Conservation (phyloP, 2,888 invertebrate genomes). For the Melinaea menophilus region DNA sequence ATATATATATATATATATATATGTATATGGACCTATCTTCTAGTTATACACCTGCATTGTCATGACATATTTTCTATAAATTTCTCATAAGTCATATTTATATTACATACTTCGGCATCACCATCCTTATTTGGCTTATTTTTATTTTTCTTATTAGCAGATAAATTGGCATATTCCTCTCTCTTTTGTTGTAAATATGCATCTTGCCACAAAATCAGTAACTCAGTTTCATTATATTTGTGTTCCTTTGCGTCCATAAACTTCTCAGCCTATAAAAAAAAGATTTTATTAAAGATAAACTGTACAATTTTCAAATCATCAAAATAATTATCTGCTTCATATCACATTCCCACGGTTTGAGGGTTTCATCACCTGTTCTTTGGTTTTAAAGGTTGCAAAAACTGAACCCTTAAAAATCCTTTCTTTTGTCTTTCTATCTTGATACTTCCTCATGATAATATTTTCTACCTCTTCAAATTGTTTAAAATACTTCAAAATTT, state of each 20-base stretch:
- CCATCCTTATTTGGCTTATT: conserved; percentile 68
- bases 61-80: background rate
- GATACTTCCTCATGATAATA: conserved; percentile 79
- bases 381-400: conserved; percentile 90
- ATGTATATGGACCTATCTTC: too few relatives aligned
- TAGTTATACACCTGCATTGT: too few relatives aligned
- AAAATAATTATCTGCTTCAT: background rate
- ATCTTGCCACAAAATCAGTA: conserved; percentile 84
- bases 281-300: background rate
- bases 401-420: conserved; percentile 93
- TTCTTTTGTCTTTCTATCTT: conserved; percentile 80
- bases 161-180: conserved; percentile 74
- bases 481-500: conserved; percentile 85
- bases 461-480: conserved; percentile 83
- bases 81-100: background rate
- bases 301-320: background rate
- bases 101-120: conserved; percentile 52
- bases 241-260: conserved; percentile 84
- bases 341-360: background rate
- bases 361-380: conserved; percentile 77
- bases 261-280: conserved; percentile 79
- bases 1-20: too few relatives aligned
- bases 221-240: conserved; percentile 81
- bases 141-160: conserved; percentile 76
- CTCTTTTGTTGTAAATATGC: conserved; percentile 83